Evolutionary conservation across 2,888 invertebrate species (phyloP).

Genomic region (Drosophila pegasa): DNA sequence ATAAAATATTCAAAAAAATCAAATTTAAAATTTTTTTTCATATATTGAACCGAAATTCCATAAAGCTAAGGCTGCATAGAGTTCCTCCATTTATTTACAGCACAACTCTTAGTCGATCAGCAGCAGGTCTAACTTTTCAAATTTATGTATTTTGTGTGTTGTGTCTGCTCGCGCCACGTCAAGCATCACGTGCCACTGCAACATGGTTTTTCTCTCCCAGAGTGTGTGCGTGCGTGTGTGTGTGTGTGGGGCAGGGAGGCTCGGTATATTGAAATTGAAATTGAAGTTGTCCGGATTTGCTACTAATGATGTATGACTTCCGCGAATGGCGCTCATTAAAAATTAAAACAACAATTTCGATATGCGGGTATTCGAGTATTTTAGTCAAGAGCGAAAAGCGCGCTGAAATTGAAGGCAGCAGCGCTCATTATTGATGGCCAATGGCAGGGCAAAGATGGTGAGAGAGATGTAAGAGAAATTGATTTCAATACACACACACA

Average conservation of each 20-base stretch:
- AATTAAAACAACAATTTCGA: slow-evolving; percentile 68
- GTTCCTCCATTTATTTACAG: too few relatives aligned
- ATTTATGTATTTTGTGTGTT: slow-evolving; percentile 61
- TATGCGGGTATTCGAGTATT: slow-evolving; percentile 22
- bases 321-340: slow-evolving; percentile 72
- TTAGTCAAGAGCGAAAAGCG: slow-evolving; percentile 9
- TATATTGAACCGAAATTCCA: too few relatives aligned
- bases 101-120: neutral
- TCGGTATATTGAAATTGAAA: slow-evolving; percentile 54
- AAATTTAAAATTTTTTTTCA: too few relatives aligned
- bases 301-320: slow-evolving; percentile 79
- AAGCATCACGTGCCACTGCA: slow-evolving; percentile 50
- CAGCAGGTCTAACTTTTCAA: slow-evolving; percentile 34
- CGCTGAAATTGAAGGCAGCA: slow-evolving; percentile 28
- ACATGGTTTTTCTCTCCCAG: slow-evolving; percentile 8
- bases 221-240: neutral
- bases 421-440: slow-evolving; percentile 40
- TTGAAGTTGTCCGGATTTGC: slow-evolving; percentile 69
- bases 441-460: slow-evolving; percentile 4
- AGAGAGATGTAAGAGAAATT: slow-evolving; percentile 23
- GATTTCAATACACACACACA: slow-evolving; percentile 40
- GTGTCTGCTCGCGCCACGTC: slow-evolving; percentile 2
- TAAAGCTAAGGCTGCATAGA: too few relatives aligned
- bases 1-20: too few relatives aligned
- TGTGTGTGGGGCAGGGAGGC: neutral